Conservation (phyloP, 2,888 invertebrate species). For the Minunthozetes semirufus region DNA sequence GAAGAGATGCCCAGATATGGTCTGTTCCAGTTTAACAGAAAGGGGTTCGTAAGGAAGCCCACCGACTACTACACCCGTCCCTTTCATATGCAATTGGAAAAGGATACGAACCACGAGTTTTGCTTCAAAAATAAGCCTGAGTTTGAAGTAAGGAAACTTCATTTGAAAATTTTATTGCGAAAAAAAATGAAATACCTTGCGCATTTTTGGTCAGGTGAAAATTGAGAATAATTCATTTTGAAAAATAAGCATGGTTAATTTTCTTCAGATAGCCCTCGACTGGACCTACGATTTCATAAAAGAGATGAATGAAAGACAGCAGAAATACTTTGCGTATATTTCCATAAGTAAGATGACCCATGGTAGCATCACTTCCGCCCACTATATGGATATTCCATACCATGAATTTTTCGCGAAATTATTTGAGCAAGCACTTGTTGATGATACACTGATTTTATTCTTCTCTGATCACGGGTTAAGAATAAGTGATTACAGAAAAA, state of each 20-base stretch:
- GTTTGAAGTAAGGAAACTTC: no score
- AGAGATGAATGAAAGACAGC: neutral
- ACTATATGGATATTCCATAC: slow-evolving; percentile 46
- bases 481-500: slow-evolving; percentile 72
- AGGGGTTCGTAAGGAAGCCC: neutral
- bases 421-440: slow-evolving; percentile 54
- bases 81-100: neutral
- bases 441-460: slow-evolving; percentile 61
- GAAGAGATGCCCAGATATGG: neutral
- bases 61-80: neutral
- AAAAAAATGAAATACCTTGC: no score
- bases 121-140: neutral
- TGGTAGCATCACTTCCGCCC: slow-evolving; percentile 46
- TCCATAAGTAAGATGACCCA: slow-evolving; percentile 48
- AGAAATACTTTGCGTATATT: slow-evolving; percentile 45
- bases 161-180: no score
- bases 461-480: slow-evolving; percentile 86
- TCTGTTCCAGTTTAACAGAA: neutral
- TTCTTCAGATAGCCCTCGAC: neutral
- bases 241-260: no score
- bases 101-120: neutral
- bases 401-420: slow-evolving; percentile 55
- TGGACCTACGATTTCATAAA: slow-evolving; percentile 3
- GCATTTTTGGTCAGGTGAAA: no score
- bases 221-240: no score